Percentiles rank a stretch among this genome's conserved stretches.
Conservation (phyloP, 2,888 invertebrate species). For the Polyommatus icarus region DNA sequence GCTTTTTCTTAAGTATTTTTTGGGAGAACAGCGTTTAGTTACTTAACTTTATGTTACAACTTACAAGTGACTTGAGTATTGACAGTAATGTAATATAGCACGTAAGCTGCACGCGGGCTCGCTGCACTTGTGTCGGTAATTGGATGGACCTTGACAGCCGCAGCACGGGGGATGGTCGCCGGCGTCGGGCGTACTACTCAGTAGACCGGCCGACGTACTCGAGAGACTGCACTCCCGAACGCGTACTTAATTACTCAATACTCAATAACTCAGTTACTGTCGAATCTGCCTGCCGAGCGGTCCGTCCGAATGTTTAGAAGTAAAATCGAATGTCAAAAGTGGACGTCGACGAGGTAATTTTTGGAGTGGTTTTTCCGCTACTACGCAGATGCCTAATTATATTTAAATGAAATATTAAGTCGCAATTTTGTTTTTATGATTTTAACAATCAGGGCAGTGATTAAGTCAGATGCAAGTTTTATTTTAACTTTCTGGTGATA, state of each 20-base stretch:
- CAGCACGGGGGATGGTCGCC: constrained; percentile 56
- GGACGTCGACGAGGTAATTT: constrained; percentile 62
- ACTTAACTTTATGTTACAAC: neutral
- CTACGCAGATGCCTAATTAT: neutral
- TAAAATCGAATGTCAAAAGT: constrained; percentile 80
- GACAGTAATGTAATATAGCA: neutral
- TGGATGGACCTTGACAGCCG: constrained; percentile 77
- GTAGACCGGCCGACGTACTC: constrained; percentile 44
- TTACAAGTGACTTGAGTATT: neutral
- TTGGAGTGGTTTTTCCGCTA: neutral
- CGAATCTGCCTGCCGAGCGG: neutral
- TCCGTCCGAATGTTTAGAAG: constrained; percentile 78
- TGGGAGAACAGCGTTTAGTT: neutral
- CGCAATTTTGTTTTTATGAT: neutral
- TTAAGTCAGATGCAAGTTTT: neutral
- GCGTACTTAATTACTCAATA: constrained; percentile 37
- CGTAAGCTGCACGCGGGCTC: neutral
- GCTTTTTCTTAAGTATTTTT: neutral
- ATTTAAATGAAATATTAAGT: neutral
- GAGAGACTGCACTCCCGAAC: constrained; percentile 59
- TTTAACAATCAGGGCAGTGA: neutral
- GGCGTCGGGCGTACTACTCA: neutral
- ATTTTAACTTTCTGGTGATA: neutral
- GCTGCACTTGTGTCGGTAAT: constrained; percentile 51
- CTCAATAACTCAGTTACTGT: neutral